These are phyloP conservation scores for Conus betulinus DNA, from an alignment of 1,140 invertebrate species.

Conservation along the genomic window DNA sequence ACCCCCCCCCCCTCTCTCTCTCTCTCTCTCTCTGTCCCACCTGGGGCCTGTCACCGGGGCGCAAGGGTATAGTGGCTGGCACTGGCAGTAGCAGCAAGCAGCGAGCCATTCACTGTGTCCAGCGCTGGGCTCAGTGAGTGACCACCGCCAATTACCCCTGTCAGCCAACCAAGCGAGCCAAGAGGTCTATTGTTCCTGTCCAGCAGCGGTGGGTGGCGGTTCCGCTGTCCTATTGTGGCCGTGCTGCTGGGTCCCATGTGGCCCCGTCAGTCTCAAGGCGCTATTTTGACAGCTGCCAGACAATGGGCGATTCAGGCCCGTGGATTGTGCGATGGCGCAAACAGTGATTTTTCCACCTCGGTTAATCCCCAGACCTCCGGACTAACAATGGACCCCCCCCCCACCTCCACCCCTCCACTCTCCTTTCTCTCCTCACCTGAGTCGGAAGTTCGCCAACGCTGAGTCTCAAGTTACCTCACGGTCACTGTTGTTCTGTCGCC, in stretches of 20 bases:
- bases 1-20: no score
- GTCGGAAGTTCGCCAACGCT: conserved; percentile 10
- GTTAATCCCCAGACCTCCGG: conserved; percentile 10
- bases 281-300: conserved; percentile 26
- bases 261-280: conserved; percentile 1
- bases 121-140: no score
- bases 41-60: no score
- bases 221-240: background rate
- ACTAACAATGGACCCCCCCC: background rate
- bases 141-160: no score
- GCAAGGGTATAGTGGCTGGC: no score
- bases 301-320: background rate
- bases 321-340: conserved; percentile 19
- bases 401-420: background rate
- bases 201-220: background rate
- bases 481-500: background rate
- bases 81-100: no score
- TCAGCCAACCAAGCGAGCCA: no score
- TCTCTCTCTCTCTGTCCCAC: no score
- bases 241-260: no score
- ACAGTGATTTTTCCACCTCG: conserved; percentile 26
- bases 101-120: no score
- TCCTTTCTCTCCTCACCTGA: background rate
- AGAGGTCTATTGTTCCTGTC: background rate
- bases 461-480: background rate